Evolutionary conservation across 1,140 invertebrate genomes (phyloP).

Genomic region (Drosophila arizonae): DNA sequence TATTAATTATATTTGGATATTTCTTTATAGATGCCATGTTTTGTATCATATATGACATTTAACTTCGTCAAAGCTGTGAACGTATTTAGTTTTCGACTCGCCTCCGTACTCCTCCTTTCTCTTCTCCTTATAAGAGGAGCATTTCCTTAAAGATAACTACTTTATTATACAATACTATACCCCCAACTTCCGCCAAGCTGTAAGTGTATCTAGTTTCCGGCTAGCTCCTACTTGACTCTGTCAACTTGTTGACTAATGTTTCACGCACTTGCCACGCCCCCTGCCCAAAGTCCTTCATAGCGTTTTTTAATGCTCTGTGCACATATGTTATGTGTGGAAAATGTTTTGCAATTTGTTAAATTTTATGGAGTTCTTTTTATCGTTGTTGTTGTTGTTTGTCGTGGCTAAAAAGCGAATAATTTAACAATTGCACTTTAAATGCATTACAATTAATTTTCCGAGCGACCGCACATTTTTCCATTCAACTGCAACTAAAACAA

Average conservation of each 20-base stretch:
- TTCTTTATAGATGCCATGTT: too few species aligned
- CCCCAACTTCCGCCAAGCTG: too few species aligned
- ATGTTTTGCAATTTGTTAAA: conserved; percentile 39
- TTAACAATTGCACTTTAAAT: conserved; percentile 72
- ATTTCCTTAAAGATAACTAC: too few species aligned
- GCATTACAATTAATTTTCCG: conserved; percentile 75
- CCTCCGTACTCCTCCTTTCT: too few species aligned
- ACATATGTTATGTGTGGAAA: conserved; percentile 26
- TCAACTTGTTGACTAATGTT: conserved; percentile 12
- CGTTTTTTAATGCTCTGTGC: conserved; percentile 16
- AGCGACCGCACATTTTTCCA: conserved; percentile 73
- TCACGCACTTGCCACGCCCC: conserved; percentile 6
- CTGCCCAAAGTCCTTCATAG: conserved; percentile 8
- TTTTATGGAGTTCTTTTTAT: conserved; percentile 8
- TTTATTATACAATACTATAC: too few species aligned
- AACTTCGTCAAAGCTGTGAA: too few species aligned
- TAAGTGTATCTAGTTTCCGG: conserved; percentile 2
- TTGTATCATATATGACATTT: too few species aligned
- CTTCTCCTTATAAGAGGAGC: too few species aligned
- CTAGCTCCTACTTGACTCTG: background rate
- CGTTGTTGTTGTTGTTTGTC: background rate
- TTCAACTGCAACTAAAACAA: conserved; percentile 41
- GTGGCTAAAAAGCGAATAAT: conserved; percentile 38
- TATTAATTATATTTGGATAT: too few species aligned
- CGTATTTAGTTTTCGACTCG: too few species aligned